Conservation (phyloP, 2,113 vertebrate species). For the Aix galericulata region DNA sequence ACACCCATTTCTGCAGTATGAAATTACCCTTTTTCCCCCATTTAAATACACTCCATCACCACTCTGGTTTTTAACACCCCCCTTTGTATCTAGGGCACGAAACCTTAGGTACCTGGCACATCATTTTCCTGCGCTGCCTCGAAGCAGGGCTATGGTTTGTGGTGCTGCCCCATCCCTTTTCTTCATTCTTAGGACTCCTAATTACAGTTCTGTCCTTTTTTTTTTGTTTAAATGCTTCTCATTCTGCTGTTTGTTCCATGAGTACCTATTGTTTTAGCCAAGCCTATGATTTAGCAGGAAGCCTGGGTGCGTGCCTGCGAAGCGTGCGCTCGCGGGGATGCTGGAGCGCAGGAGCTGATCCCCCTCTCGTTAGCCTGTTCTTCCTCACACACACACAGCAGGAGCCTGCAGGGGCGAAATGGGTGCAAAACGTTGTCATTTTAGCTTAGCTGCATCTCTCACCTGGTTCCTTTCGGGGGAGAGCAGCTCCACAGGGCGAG, state of each 20-base stretch:
- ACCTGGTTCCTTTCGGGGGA: not conserved
- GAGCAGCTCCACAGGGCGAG: not conserved
- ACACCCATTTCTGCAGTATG: not conserved
- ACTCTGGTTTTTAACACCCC: not conserved
- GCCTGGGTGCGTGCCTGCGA: too few species aligned
- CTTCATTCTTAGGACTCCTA: not conserved
- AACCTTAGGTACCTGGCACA: not conserved
- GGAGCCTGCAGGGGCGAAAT: not conserved
- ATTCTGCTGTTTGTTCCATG: not conserved
- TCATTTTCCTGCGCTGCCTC: rapidly evolving
- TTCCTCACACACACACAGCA: too few species aligned
- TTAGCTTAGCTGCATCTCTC: not conserved
- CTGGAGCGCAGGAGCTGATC: too few species aligned
- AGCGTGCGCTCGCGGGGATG: not conserved
- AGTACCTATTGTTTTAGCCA: not conserved
- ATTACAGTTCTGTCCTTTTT: not conserved
- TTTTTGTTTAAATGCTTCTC: not conserved
- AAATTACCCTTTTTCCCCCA: not conserved
- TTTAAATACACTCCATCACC: not conserved
- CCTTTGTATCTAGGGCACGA: not conserved
- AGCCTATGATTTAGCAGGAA: not conserved
- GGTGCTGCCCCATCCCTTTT: not conserved
- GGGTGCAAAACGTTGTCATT: not conserved
- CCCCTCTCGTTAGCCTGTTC: too few species aligned
- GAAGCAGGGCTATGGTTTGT: not conserved